Evolutionary conservation across 1,140 invertebrate species (phyloP).

Genomic region (Caligus rogercresseyi): DNA sequence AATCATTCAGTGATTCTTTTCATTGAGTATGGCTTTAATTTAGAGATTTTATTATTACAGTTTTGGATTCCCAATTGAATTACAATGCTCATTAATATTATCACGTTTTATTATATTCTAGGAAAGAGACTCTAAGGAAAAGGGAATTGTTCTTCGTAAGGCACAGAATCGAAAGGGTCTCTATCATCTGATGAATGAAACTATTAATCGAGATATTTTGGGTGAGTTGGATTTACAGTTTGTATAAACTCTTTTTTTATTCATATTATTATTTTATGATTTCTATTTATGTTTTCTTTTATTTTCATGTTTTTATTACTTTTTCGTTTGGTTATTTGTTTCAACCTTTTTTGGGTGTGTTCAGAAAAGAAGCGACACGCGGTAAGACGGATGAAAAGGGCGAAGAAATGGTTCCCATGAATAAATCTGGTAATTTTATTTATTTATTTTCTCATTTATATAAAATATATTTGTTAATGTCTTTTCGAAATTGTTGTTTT

Average conservation of each 20-base stretch:
- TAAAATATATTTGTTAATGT: neutral
- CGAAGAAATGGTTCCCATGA: neutral
- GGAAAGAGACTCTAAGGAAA: neutral
- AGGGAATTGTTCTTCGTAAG: constrained; percentile 1
- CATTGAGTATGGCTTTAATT: no score
- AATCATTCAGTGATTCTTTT: no score
- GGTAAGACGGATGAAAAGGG: neutral
- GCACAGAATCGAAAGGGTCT: constrained; percentile 12
- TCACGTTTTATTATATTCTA: constrained; percentile 11
- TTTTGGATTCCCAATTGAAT: no score
- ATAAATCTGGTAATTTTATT: constrained; percentile 2
- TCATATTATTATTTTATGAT: neutral
- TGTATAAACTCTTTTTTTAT: neutral
- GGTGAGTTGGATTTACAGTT: constrained; percentile 7
- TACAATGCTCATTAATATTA: no score
- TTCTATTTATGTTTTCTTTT: neutral
- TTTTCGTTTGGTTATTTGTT: constrained; percentile 12
- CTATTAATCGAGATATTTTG: constrained; percentile 13
- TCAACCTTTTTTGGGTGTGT: constrained; percentile 10
- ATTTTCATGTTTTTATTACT: neutral
- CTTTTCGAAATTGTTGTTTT: no score
- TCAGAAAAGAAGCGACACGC: neutral
- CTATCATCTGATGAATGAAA: constrained; percentile 17
- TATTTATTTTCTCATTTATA: neutral
- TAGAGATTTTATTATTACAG: no score